Evolutionary conservation across 2,888 invertebrate species (phyloP).

Genomic region (Polietes domitor): DNA sequence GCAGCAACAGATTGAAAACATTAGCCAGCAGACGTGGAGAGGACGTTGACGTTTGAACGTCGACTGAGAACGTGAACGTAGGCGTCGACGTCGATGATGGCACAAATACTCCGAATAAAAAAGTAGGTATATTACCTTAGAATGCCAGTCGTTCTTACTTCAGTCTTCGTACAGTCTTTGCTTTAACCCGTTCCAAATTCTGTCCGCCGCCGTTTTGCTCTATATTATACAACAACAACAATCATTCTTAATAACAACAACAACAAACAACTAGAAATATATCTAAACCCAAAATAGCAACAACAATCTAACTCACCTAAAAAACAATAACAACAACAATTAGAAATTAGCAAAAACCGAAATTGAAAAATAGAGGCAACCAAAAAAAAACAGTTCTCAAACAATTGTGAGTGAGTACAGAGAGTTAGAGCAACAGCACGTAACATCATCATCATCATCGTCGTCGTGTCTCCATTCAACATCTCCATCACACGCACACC

Average conservation of each 20-base stretch:
- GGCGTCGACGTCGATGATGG: conserved; percentile 23
- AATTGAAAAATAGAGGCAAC: conserved; percentile 22
- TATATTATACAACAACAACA: conserved; percentile 70
- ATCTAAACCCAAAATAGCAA: conserved; percentile 63
- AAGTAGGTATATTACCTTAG: conserved; percentile 81
- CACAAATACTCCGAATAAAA: conserved; percentile 78
- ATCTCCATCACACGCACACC: background rate
- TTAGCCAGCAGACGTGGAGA: conserved; percentile 33
- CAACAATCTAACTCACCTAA: conserved; percentile 56
- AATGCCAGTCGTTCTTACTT: conserved; percentile 81
- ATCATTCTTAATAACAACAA: conserved; percentile 43
- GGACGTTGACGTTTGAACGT: conserved; percentile 1
- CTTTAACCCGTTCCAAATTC: conserved; percentile 82
- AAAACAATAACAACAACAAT: conserved; percentile 46
- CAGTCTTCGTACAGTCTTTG: conserved; percentile 82
- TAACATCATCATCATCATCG: background rate
- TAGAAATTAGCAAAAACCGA: conserved; percentile 17
- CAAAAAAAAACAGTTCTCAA: conserved; percentile 24
- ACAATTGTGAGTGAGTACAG: background rate
- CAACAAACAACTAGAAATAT: conserved; percentile 51
- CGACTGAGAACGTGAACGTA: background rate
- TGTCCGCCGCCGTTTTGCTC: conserved; percentile 80
- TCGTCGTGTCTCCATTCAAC: background rate
- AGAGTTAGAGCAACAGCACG: background rate
- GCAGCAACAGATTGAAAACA: conserved; percentile 43